Evolutionary conservation across 2,888 invertebrate species (phyloP), one percentile per base, ranked within the genome.

Genomic region (Petrophora chlorosata): DNA sequence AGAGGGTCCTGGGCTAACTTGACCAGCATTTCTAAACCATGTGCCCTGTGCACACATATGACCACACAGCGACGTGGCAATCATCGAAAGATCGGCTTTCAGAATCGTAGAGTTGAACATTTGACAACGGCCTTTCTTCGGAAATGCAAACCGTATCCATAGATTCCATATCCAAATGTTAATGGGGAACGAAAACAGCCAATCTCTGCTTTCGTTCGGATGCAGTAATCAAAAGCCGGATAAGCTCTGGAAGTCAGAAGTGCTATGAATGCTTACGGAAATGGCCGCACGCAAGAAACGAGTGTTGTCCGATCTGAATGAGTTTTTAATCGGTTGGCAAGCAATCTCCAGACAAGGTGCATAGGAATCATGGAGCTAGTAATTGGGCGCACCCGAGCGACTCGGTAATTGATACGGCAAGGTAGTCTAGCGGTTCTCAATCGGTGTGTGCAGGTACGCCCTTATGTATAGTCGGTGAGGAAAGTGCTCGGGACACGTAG

Each of bases 371-470:
- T 83, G 83, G 83, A 85, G 76, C 78, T 76, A 76, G 82, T 88
- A 85, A 89, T 87, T 85, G 86, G 83, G 83, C 81, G 84, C 85
- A 86, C 71, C 80, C 75, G 79, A 85, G 80, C 85, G 81, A 70
- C 72, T 73, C 77, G 70, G 86, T 88, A 88, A 88, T 88, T 89
- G 86, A 89, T 87, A 86, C 73, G 75, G 79, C 74, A 73, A 76
- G 68, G 77, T 75, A 71, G 74, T 70, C 70, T 88, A 89, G 87
- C 89, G 88, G 88, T 86, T 80, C 75, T 79, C 62, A 59, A 73
- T 73, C 73, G 66, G 65, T 63, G 67, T 76, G 74, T 79, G 75
- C 10, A 76, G 58, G 53, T 73, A 79, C 80, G 78, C 81, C 84
- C 85, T 85, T 42, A 39, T 28, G 39, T 47, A 54, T 14, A 19